phyloP scores from a whole-genome alignment of 1,140 invertebrate genomes.

The Papilio glaucus region DNA sequence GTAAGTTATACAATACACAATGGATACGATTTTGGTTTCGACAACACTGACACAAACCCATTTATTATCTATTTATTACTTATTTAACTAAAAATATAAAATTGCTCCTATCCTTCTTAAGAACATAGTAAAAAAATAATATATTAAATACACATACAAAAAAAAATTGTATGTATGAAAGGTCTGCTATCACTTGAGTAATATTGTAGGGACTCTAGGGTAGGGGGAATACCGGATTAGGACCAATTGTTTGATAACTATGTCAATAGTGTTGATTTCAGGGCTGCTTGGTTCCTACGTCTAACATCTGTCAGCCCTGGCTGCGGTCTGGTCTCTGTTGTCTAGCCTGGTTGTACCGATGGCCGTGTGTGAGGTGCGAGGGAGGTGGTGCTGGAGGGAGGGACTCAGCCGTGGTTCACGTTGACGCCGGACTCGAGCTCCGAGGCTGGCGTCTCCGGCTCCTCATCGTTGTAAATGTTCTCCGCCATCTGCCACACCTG shows the following conservation, averaged over 20 bases:
- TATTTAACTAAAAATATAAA: neutral
- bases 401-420: conserved; percentile 78
- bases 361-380: no score
- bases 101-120: neutral
- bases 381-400: no score
- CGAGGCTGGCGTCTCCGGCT: conserved; percentile 94
- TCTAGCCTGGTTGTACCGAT: no score
- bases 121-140: neutral
- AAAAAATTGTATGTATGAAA: no score
- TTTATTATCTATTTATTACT: neutral
- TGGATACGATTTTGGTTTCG: neutral
- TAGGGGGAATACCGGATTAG: no score
- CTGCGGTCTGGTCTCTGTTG: neutral
- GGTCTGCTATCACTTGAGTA: no score
- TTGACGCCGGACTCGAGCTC: conserved; percentile 89
- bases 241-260: no score
- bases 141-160: no score
- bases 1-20: neutral
- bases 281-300: no score
- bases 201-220: no score
- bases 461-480: conserved; percentile 99
- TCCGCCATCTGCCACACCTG: conserved; percentile 99
- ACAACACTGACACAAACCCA: neutral
- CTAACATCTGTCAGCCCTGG: no score
- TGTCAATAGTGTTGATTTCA: neutral